phyloP scores from a whole-genome alignment of 2,888 invertebrate species.

The Cataglyphis altisquamis region DNA sequence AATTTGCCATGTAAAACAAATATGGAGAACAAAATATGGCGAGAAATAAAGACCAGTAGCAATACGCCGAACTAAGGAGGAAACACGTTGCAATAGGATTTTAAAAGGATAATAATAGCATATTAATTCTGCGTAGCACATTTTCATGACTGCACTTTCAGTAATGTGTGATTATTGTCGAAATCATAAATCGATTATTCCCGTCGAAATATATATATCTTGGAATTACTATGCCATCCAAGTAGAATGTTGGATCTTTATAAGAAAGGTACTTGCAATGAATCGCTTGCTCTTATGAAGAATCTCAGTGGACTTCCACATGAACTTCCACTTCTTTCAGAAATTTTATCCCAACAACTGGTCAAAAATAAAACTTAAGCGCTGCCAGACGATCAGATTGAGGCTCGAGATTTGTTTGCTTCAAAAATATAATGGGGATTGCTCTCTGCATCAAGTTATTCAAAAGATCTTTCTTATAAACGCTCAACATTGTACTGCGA shows the following conservation, averaged over 20 bases:
- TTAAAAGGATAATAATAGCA: constrained; percentile 71
- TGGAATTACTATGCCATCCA: constrained; percentile 76
- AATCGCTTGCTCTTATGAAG: not conserved
- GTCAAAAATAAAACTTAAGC: not conserved
- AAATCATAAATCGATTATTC: constrained; percentile 55
- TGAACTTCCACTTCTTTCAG: not conserved
- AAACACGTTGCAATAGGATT: constrained; percentile 71
- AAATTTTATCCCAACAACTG: not conserved
- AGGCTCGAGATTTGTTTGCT: not conserved
- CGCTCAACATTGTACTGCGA: constrained; percentile 68
- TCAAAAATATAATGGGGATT: not conserved
- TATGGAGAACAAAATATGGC: constrained; percentile 29
- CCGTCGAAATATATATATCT: constrained; percentile 52
- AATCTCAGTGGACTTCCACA: not conserved
- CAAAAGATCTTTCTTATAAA: constrained; percentile 66
- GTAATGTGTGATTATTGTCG: constrained; percentile 45
- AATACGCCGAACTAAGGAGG: constrained; percentile 77
- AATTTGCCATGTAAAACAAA: constrained; percentile 43
- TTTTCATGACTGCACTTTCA: constrained; percentile 65
- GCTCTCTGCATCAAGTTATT: not conserved
- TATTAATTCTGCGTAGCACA: constrained; percentile 67
- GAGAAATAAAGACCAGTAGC: constrained; percentile 71
- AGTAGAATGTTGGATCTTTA: not conserved
- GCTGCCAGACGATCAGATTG: not conserved
- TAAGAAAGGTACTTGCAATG: not conserved